phyloP scores from a whole-genome alignment of 1,140 invertebrate species.

The Nylanderia fulva region DNA sequence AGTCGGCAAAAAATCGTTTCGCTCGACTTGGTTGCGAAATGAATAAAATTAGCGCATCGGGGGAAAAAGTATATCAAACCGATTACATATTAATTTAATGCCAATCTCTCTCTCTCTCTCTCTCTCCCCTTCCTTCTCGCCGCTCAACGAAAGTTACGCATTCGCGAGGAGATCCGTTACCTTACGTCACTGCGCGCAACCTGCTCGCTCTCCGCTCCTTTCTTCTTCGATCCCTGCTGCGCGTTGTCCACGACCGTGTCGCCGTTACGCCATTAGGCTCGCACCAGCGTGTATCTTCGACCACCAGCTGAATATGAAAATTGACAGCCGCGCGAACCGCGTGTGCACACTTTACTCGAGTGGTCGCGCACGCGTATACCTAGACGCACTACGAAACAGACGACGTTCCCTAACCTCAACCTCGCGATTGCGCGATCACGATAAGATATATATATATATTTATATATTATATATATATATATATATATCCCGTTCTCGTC shows the following conservation, averaged over 20 bases:
- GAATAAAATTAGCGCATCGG: not conserved
- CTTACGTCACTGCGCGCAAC: constrained; percentile 80
- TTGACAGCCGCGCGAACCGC: constrained; percentile 19
- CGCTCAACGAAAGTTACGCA: constrained; percentile 52
- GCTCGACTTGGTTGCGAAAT: not conserved
- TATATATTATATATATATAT: too few relatives aligned
- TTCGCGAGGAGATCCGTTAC: constrained; percentile 78
- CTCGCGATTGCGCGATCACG: not conserved
- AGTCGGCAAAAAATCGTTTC: not conserved
- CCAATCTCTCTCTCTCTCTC: not conserved
- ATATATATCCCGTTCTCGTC: not conserved
- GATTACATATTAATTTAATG: not conserved
- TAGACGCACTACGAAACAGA: not conserved
- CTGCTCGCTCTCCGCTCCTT: constrained; percentile 58
- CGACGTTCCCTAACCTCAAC: constrained; percentile 63
- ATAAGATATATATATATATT: not conserved
- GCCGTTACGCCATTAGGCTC: constrained; percentile 72
- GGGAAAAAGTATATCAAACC: not conserved
- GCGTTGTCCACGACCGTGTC: constrained; percentile 24
- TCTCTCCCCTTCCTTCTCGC: too few relatives aligned
- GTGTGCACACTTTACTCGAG: constrained; percentile 10
- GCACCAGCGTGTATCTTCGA: not conserved
- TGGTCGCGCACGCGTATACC: not conserved
- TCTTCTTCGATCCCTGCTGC: constrained; percentile 40
- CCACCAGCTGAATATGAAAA: constrained; percentile 28